These are phyloP conservation scores for Petrolisthes cinctipes DNA, from an alignment of 2,888 invertebrate species.

Conservation along the genomic window DNA sequence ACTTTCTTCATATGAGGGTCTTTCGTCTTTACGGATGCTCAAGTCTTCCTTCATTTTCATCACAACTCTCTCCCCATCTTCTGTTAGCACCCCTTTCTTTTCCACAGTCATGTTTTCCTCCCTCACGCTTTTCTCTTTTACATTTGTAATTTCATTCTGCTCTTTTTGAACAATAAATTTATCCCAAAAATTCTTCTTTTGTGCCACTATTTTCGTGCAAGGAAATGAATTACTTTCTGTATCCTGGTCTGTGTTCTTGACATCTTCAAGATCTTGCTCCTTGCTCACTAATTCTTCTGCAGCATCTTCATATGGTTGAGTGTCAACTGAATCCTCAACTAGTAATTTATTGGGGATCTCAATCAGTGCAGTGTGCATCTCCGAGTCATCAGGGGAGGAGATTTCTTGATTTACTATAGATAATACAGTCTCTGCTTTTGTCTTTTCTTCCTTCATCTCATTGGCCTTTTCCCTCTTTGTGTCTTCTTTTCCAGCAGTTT, in stretches of 20 bases:
- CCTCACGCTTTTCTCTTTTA: background rate
- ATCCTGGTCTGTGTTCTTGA: background rate
- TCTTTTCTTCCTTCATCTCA: background rate
- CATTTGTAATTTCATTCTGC: background rate
- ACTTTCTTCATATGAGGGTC: background rate
- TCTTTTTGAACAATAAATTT: constrained; percentile 16
- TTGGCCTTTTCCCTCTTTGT: too few species aligned
- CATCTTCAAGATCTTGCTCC: background rate
- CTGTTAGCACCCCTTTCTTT: background rate
- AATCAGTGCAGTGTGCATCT: background rate
- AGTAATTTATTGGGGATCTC: background rate
- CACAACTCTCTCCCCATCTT: background rate
- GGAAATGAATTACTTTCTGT: background rate
- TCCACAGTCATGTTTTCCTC: background rate
- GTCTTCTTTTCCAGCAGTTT: too few species aligned
- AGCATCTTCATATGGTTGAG: background rate
- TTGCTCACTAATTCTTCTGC: background rate
- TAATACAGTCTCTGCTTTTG: background rate
- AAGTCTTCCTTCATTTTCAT: background rate
- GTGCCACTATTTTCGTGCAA: background rate
- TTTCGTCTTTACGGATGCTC: background rate
- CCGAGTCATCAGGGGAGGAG: background rate
- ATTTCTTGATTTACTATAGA: background rate
- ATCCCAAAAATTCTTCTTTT: constrained; percentile 44
- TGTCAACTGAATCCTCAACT: background rate